Evolutionary conservation across 2,888 invertebrate species (phyloP).

Genomic region (Phaedon cochleariae): DNA sequence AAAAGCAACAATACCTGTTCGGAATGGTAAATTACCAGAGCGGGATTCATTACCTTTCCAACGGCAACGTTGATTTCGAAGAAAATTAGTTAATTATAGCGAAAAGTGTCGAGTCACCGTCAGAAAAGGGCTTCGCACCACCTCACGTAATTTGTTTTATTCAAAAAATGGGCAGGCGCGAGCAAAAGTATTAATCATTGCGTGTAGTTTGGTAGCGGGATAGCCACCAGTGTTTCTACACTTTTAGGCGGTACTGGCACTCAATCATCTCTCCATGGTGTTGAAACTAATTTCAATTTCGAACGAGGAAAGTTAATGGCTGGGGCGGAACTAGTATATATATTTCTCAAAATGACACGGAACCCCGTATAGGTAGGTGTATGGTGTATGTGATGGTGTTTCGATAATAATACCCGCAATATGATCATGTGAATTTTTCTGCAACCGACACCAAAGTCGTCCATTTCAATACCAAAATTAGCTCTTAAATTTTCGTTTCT

Average conservation of each 20-base stretch:
- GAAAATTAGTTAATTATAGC: constrained; percentile 1
- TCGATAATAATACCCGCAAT: too few species aligned
- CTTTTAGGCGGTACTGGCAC: background rate
- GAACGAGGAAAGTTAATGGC: background rate
- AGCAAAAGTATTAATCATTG: background rate
- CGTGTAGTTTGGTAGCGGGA: background rate
- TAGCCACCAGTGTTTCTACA: background rate
- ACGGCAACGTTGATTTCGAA: background rate
- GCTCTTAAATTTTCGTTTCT: too few species aligned
- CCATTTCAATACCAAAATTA: too few species aligned
- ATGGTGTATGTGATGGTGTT: too few species aligned
- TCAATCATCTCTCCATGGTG: background rate
- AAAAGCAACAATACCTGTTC: background rate
- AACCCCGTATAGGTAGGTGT: too few species aligned
- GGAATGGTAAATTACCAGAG: background rate
- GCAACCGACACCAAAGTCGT: too few species aligned
- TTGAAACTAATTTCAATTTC: background rate
- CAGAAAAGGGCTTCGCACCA: background rate
- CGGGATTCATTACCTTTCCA: background rate
- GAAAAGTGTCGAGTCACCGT: background rate
- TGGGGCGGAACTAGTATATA: background rate
- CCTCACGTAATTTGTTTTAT: background rate
- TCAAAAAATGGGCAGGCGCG: background rate
- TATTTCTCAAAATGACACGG: too few species aligned
- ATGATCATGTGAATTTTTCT: too few species aligned